These are phyloP conservation scores for Sitodiplosis mosellana DNA, from an alignment of 1,140 invertebrate genomes.

Conservation along the genomic window DNA sequence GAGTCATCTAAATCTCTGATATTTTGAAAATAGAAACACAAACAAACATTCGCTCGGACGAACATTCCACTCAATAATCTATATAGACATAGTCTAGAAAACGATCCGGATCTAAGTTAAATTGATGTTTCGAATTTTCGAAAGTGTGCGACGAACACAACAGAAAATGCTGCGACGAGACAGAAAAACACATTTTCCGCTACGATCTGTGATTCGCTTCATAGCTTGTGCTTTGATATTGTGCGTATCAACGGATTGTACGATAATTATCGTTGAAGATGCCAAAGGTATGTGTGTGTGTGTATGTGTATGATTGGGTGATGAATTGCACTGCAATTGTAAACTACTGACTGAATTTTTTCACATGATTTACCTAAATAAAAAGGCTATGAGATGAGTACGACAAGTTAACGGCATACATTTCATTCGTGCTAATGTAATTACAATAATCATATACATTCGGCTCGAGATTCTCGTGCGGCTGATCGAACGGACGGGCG, in stretches of 20 bases:
- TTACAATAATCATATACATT: neutral
- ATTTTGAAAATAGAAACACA: neutral
- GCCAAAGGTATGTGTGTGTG: constrained; percentile 1
- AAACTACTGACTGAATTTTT: no score
- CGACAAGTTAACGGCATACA: neutral
- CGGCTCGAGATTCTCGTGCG: neutral
- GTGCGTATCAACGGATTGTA: neutral
- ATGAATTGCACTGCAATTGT: no score
- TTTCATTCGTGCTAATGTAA: neutral
- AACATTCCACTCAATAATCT: no score
- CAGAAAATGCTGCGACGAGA: neutral
- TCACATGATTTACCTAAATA: neutral
- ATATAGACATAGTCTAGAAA: no score
- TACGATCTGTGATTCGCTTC: neutral
- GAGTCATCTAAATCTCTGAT: neutral
- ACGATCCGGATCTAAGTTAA: no score
- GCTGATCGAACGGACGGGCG: neutral
- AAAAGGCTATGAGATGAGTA: neutral
- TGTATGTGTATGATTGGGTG: neutral
- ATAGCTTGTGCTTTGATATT: neutral
- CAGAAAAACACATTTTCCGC: neutral
- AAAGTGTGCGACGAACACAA: no score
- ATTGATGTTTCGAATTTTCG: no score
- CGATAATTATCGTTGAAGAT: constrained; percentile 4
- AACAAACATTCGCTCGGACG: no score